Conservation (phyloP, 2,113 vertebrate species). For the Cebidichthys violaceus region DNA sequence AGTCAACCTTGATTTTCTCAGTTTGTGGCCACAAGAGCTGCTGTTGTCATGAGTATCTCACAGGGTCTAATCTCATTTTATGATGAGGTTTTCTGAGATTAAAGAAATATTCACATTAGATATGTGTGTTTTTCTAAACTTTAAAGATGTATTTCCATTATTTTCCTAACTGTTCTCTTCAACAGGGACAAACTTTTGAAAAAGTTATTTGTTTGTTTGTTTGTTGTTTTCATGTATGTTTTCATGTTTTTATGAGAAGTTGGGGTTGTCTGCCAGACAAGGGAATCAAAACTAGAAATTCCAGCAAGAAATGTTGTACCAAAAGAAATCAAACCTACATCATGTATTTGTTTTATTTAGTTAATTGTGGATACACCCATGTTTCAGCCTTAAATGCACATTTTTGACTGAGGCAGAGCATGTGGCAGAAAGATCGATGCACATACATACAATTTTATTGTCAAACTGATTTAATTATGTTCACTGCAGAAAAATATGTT, state of each 20-base stretch:
- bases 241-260: neutral
- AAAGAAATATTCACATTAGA: no score
- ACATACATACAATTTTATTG: neutral
- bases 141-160: no score
- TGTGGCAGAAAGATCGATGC: neutral
- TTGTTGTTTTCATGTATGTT: neutral
- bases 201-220: neutral
- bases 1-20: slow-evolving; percentile 54
- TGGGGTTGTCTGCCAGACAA: neutral
- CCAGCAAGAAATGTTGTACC: neutral
- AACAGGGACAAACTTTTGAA: no score
- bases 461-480: neutral
- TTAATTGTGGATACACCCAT: neutral
- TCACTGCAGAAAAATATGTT: neutral
- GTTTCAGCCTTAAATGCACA: neutral
- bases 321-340: neutral
- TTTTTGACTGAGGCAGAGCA: neutral
- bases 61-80: slow-evolving; percentile 23
- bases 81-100: neutral
- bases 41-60: slow-evolving; percentile 26
- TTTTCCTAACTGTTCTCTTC: no score
- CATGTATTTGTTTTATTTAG: neutral
- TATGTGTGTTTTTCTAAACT: no score
- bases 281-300: neutral
- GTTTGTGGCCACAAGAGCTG: slow-evolving; percentile 19